phyloP scores from a whole-genome alignment of 2,797 vertebrate species.

The Smutsia gigantea region DNA sequence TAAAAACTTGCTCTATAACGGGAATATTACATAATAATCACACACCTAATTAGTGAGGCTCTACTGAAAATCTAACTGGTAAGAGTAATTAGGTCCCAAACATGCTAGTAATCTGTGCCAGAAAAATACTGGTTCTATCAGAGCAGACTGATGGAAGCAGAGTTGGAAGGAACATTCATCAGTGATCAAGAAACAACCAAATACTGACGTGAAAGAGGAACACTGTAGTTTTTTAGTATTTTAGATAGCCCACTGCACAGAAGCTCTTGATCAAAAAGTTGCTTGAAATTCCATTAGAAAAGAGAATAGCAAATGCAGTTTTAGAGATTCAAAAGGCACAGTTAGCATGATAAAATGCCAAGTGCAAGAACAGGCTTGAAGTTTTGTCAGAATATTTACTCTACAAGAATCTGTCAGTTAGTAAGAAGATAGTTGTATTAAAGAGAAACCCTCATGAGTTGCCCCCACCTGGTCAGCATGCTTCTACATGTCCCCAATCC shows the following conservation, averaged over 20 bases:
- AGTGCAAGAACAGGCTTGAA: neutral
- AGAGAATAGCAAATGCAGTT: constrained; percentile 70
- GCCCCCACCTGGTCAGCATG: neutral
- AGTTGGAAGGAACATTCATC: constrained; percentile 7
- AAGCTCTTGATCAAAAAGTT: constrained; percentile 71
- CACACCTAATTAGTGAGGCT: constrained; percentile 55
- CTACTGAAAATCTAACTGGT: constrained; percentile 56
- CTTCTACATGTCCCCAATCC: neutral
- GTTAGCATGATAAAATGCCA: constrained; percentile 62
- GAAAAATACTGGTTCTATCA: constrained; percentile 43
- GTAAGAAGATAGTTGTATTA: constrained; percentile 46
- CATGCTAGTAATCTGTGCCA: neutral
- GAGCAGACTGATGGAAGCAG: neutral
- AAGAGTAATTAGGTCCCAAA: constrained; percentile 38
- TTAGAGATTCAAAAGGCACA: constrained; percentile 51
- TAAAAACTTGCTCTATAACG: neutral
- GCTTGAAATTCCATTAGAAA: constrained; percentile 78
- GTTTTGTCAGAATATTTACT: constrained; percentile 51
- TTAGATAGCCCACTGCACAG: constrained; percentile 57
- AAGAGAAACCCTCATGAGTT: constrained; percentile 64
- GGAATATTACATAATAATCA: constrained; percentile 56
- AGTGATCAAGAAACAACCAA: constrained; percentile 11
- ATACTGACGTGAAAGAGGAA: neutral
- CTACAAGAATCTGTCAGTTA: neutral
- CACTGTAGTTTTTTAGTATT: constrained; percentile 9